Conservation (phyloP, 2,797 vertebrate species). For the Xerus rutilus region DNA sequence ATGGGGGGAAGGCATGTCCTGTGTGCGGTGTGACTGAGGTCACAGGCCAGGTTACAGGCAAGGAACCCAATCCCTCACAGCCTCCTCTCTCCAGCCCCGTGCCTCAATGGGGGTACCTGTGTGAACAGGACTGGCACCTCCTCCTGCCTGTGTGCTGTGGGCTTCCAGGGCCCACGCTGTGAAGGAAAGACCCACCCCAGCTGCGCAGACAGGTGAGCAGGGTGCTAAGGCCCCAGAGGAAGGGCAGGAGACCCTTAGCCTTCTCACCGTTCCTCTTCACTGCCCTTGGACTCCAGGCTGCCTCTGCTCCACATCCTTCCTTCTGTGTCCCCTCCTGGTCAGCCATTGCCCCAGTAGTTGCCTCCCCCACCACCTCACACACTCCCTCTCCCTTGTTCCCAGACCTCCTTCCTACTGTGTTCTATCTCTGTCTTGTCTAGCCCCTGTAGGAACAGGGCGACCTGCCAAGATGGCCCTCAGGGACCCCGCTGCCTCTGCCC, state of each 20-base stretch:
- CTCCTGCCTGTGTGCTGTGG: slow-evolving; percentile 91
- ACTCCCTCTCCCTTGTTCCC: neutral
- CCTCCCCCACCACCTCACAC: neutral
- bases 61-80: slow-evolving; percentile 55
- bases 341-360: neutral
- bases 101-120: slow-evolving; percentile 93
- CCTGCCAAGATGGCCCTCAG: slow-evolving; percentile 81
- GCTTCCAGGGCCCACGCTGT: slow-evolving; percentile 92
- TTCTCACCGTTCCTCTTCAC: slow-evolving; percentile 65
- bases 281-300: neutral
- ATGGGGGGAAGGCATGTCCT: neutral
- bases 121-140: slow-evolving; percentile 90
- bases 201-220: slow-evolving; percentile 91
- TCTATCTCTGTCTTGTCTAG: slow-evolving; percentile 65
- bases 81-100: slow-evolving; percentile 88
- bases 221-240: slow-evolving; percentile 82
- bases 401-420: neutral
- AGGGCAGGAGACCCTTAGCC: slow-evolving; percentile 86
- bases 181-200: slow-evolving; percentile 89
- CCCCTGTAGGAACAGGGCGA: slow-evolving; percentile 84
- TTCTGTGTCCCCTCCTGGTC: neutral
- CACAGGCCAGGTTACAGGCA: slow-evolving; percentile 16
- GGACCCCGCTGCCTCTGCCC: slow-evolving; percentile 84
- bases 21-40: neutral
- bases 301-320: neutral